Evolutionary conservation across 2,888 invertebrate genomes (phyloP).

Genomic region (Tuta absoluta): DNA sequence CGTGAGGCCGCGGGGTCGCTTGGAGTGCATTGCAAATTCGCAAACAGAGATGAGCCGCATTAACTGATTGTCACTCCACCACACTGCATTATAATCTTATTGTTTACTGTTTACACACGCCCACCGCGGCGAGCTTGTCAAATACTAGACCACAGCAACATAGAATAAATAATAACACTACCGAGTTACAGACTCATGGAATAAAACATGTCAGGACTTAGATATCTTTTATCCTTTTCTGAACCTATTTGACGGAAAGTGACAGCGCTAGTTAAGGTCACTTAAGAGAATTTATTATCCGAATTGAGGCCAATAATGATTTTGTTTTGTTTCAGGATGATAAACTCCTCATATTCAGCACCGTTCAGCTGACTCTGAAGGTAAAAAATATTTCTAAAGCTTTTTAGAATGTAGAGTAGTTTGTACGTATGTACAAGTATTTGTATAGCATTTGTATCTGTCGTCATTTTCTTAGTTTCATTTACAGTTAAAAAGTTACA

Average conservation of each 20-base stretch:
- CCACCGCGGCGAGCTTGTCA: background rate
- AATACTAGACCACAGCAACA: background rate
- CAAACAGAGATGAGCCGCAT: constrained; percentile 10
- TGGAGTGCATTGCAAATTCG: constrained; percentile 3
- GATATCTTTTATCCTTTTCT: too few relatives aligned
- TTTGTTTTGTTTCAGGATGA: constrained; percentile 72
- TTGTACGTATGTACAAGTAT: too few relatives aligned
- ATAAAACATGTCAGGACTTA: too few relatives aligned
- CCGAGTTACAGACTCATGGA: too few relatives aligned
- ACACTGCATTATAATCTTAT: background rate
- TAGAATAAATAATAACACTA: background rate
- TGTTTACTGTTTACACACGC: background rate
- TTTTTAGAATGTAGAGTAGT: too few relatives aligned
- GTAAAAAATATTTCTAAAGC: constrained; percentile 49
- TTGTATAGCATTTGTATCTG: too few relatives aligned
- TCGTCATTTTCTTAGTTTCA: too few relatives aligned
- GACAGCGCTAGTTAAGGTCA: too few relatives aligned
- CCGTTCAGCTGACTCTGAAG: constrained; percentile 73
- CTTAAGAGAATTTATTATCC: too few relatives aligned
- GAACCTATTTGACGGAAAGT: too few relatives aligned
- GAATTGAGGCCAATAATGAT: background rate
- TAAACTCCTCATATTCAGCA: constrained; percentile 74
- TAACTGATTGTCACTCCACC: constrained; percentile 31
- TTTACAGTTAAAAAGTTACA: too few relatives aligned
- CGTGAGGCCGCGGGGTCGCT: background rate